These are phyloP conservation scores for Dynastes grantii DNA, from an alignment of 2,888 invertebrate genomes.

Conservation along the genomic window DNA sequence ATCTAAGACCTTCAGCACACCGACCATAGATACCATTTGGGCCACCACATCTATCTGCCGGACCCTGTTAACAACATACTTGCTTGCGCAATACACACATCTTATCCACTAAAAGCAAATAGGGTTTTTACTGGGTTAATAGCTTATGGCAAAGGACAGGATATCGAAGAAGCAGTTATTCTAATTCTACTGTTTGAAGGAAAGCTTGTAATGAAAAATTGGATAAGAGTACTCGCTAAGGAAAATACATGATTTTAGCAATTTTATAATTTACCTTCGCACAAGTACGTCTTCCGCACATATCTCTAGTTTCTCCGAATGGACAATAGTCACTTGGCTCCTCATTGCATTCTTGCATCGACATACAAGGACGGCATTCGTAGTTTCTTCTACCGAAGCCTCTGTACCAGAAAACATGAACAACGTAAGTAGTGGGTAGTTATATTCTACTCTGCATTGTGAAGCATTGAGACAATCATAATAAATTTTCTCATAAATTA, in stretches of 20 bases:
- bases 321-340: conserved; percentile 63
- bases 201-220: neutral
- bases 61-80: conserved; percentile 61
- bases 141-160: too few species aligned
- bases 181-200: neutral
- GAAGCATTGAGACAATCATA: neutral
- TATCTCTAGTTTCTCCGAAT: conserved; percentile 66
- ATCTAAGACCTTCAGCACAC: conserved; percentile 68
- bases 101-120: neutral
- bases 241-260: neutral
- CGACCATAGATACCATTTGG: conserved; percentile 62
- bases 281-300: conserved; percentile 66
- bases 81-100: neutral
- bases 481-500: too few species aligned
- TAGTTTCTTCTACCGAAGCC: conserved; percentile 53
- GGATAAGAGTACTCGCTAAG: too few species aligned
- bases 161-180: too few species aligned
- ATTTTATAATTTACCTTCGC: conserved; percentile 63
- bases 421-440: neutral
- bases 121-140: conserved; percentile 45
- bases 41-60: conserved; percentile 67
- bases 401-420: conserved; percentile 51
- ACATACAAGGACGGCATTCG: conserved; percentile 59
- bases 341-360: conserved; percentile 64
- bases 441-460: neutral